Base-by-base conservation (phyloP, 2,113 vertebrate genomes). In the Casuarius casuarius region DNA sequence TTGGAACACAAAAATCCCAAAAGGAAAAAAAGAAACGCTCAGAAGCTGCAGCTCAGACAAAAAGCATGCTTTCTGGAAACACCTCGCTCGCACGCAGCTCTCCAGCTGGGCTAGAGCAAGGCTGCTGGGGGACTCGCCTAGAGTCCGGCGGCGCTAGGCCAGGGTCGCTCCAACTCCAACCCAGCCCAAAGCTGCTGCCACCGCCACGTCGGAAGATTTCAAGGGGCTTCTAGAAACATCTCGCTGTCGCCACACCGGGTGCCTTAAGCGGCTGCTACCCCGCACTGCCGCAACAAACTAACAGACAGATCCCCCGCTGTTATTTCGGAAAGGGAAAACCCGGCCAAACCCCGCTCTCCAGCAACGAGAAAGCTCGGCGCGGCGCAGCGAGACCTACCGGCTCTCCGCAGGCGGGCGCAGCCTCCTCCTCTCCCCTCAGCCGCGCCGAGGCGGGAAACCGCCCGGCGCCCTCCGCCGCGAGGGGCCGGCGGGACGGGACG, bases 1-100 rank as follows among this genome's bases (percentile, higher is more conserved):
- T 38, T 5, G 14, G 11, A 40, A 40, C 11, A 7, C 22, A 9
- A 18, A 29, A 28, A n/a, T 5, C 51, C 29, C 61, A 3, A 18
- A 2, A 4, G 21, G 26, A 59, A 51, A 35, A 33, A 1, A n/a
- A 1, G 4, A 2, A 49, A 25, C 46, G 20, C 56, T 29, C 12
- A 11, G n/a, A 33, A 65, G 33, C 14, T 3, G 9, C 40, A 8
- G 38, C 59, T 9, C 25, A 14, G 44, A 78, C 26, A 48, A 46
- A 38, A 16, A 20, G 33, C 7, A 51, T 7, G 22, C 6, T 28
- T 72, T 23, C 48, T 10, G n/a, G 48, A 35, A 52, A 2, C 33
- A 23, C 20, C 10, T 21, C 23, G 12, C 12, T 20, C 10, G 17
- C 6, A 4, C 4, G 26, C 22, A 29, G 9, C 6, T 21, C 38